Conservation (phyloP, 2,113 vertebrate genomes). For the Colinus virginianus region DNA sequence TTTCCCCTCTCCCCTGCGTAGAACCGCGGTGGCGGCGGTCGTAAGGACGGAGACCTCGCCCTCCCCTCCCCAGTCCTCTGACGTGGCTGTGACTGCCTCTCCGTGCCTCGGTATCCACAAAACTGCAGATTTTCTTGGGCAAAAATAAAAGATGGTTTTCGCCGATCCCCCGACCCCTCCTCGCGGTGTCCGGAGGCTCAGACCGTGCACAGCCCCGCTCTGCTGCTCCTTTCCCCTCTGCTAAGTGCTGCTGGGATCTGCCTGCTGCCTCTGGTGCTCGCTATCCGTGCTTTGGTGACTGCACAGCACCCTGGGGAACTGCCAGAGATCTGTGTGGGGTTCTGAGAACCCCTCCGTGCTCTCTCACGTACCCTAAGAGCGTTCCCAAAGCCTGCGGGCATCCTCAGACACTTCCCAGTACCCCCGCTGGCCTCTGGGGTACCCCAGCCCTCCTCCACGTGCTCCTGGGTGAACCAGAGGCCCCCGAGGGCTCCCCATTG, state of each 20-base stretch:
- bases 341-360: no score
- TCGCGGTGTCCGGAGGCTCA: background rate
- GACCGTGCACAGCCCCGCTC: accelerated
- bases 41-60: accelerated
- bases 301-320: no score
- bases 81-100: accelerated
- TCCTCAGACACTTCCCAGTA: no score
- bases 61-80: background rate
- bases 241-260: background rate
- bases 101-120: accelerated
- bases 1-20: no score
- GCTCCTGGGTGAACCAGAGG: no score
- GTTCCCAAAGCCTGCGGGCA: no score
- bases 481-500: no score
- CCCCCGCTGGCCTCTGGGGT: no score
- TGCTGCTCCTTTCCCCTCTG: background rate
- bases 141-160: background rate
- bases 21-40: accelerated
- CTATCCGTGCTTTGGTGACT: background rate
- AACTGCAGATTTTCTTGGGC: background rate
- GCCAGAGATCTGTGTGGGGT: no score
- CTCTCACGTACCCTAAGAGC: no score
- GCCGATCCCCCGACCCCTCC: accelerated
- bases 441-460: no score
- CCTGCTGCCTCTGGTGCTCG: background rate